phyloP scores from a whole-genome alignment of 2,113 vertebrate species.

The Lasiurus borealis region DNA sequence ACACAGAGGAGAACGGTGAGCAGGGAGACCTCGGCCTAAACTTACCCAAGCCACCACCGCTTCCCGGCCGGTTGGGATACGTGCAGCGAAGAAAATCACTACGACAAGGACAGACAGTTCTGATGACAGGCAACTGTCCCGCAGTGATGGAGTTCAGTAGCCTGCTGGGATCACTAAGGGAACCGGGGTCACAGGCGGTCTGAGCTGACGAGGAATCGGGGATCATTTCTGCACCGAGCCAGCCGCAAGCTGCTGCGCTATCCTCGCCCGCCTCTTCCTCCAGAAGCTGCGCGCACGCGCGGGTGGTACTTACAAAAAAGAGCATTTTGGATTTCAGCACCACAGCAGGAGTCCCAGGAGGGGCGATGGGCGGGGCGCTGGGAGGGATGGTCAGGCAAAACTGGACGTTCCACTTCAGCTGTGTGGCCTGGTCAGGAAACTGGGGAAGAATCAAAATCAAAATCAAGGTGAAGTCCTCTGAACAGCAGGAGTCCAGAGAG shows the following conservation, averaged over 20 bases:
- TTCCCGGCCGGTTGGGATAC: conserved; percentile 41
- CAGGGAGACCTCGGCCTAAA: conserved; percentile 36
- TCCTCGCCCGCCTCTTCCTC: neutral
- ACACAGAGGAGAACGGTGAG: conserved; percentile 68
- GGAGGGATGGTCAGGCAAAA: conserved; percentile 99
- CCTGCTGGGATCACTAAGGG: neutral
- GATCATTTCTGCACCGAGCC: too few relatives aligned
- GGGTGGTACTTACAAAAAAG: conserved; percentile 95
- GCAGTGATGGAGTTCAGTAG: neutral
- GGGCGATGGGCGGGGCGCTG: conserved; percentile 97
- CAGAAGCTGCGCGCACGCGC: neutral
- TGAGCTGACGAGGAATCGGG: neutral
- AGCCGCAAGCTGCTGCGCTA: too few relatives aligned
- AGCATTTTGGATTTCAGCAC: conserved; percentile 99
- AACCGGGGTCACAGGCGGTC: neutral
- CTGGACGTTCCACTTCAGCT: conserved; percentile 99
- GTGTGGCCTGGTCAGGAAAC: conserved; percentile 98
- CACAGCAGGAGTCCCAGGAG: conserved; percentile 98
- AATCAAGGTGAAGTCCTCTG: conserved; percentile 46
- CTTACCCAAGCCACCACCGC: conserved; percentile 45
- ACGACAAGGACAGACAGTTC: conserved; percentile 48
- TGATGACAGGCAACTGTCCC: neutral
- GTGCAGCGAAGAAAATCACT: conserved; percentile 45
- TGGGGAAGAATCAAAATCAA: conserved; percentile 76
- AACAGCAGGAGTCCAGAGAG: conserved; percentile 2